These are phyloP conservation scores for Pseudomyrmex gracilis DNA, from an alignment of 1,140 invertebrate genomes.

Conservation along the genomic window DNA sequence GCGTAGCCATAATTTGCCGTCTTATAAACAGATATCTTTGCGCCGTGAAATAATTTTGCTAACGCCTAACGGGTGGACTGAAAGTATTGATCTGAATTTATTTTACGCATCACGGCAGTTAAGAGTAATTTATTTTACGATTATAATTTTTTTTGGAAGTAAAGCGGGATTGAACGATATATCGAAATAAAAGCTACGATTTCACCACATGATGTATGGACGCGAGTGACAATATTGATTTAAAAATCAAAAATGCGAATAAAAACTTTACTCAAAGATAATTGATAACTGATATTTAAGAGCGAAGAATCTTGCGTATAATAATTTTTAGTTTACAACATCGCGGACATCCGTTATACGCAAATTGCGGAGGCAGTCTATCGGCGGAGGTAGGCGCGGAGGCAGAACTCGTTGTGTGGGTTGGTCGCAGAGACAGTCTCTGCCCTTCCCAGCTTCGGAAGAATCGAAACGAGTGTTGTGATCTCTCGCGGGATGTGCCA, in stretches of 20 bases:
- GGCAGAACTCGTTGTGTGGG: conserved; percentile 74
- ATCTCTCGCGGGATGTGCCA: conserved; percentile 69
- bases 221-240: no score
- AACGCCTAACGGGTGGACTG: conserved; percentile 60
- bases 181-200: background rate
- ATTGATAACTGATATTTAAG: background rate
- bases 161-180: no score
- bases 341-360: conserved; percentile 68
- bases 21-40: conserved; percentile 74
- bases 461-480: conserved; percentile 58
- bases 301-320: background rate
- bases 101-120: background rate
- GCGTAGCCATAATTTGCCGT: conserved; percentile 70
- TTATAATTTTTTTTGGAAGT: background rate
- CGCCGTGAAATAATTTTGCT: conserved; percentile 60
- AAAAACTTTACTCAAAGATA: background rate
- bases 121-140: background rate
- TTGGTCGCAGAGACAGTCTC: conserved; percentile 71
- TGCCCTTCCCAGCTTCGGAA: conserved; percentile 69
- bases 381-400: conserved; percentile 56
- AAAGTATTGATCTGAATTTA: background rate
- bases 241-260: background rate
- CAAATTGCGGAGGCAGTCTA: conserved; percentile 65
- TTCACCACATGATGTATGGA: no score
- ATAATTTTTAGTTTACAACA: conserved; percentile 14